These are phyloP conservation scores for Acrocephalus scirpaceus DNA, from an alignment of 2,797 vertebrate genomes.

Conservation along the genomic window DNA sequence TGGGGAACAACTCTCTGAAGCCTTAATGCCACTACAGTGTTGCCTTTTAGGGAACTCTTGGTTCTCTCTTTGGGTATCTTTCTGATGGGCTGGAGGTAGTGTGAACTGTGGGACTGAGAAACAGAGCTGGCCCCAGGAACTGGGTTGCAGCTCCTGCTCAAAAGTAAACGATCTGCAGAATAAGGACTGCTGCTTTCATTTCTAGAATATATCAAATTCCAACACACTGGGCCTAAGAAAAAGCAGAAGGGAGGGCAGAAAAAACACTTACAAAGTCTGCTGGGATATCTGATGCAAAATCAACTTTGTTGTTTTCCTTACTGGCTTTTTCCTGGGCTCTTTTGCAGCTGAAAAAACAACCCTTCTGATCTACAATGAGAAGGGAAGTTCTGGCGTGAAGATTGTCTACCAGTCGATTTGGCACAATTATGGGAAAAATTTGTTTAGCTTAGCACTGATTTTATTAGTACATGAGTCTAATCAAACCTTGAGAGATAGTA, in stretches of 20 bases:
- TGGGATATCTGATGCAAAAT: constrained; percentile 74
- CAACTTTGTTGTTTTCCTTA: constrained; percentile 71
- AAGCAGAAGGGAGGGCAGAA: constrained; percentile 60
- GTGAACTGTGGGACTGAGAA: background rate
- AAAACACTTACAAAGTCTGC: constrained; percentile 56
- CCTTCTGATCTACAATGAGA: constrained; percentile 73
- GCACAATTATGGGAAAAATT: constrained; percentile 73
- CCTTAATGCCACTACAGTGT: background rate
- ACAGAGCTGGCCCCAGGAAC: background rate
- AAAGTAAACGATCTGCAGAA: background rate
- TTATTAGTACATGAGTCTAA: constrained; percentile 66
- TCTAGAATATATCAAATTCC: constrained; percentile 65
- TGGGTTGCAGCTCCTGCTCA: background rate
- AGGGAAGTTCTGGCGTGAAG: constrained; percentile 71
- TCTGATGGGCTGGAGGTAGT: background rate
- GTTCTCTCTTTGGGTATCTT: background rate
- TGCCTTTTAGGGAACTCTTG: background rate
- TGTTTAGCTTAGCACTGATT: constrained; percentile 72
- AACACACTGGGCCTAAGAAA: constrained; percentile 35
- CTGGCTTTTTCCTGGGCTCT: constrained; percentile 75
- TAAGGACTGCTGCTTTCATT: constrained; percentile 38
- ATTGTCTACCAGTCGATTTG: constrained; percentile 73
- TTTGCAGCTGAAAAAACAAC: constrained; percentile 79
- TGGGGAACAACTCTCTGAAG: background rate
- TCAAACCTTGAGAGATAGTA: constrained; percentile 53